Percentiles rank a stretch among this genome's conserved stretches.
phyloP scores from a whole-genome alignment of 2,113 vertebrate genomes.

The Pterocles burchelli region DNA sequence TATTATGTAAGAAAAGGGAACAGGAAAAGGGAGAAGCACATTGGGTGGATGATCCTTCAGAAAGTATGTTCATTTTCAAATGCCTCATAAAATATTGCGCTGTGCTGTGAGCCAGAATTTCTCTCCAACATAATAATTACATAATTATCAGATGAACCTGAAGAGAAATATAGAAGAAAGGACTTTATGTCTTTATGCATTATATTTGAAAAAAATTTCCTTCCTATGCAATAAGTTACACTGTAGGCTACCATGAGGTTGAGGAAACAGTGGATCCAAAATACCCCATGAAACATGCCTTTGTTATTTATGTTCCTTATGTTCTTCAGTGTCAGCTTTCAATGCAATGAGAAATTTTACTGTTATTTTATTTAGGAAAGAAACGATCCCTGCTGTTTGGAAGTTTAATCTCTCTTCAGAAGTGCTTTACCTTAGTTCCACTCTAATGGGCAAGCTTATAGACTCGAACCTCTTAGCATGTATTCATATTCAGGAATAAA shows the following conservation, averaged over 20 bases:
- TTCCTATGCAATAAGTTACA: not conserved
- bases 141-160: not conserved
- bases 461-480: not conserved
- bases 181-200: not conserved
- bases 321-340: not conserved
- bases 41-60: not conserved
- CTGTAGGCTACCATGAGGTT: not conserved
- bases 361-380: not conserved
- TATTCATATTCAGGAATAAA: not conserved
- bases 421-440: not conserved
- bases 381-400: not conserved
- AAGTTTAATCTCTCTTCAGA: not conserved
- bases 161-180: not conserved
- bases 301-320: not conserved
- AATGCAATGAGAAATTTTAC: not conserved
- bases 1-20: constrained; percentile 1
- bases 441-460: not conserved
- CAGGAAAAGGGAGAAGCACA: not conserved
- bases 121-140: not conserved
- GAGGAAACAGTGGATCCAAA: not conserved
- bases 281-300: not conserved
- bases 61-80: not conserved
- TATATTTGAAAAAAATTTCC: not conserved
- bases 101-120: not conserved
- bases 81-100: not conserved